Evolutionary conservation across 2,888 invertebrate genomes (phyloP), one percentile per base, ranked within the genome.

Genomic region (Lepetodrilus schrolli): DNA sequence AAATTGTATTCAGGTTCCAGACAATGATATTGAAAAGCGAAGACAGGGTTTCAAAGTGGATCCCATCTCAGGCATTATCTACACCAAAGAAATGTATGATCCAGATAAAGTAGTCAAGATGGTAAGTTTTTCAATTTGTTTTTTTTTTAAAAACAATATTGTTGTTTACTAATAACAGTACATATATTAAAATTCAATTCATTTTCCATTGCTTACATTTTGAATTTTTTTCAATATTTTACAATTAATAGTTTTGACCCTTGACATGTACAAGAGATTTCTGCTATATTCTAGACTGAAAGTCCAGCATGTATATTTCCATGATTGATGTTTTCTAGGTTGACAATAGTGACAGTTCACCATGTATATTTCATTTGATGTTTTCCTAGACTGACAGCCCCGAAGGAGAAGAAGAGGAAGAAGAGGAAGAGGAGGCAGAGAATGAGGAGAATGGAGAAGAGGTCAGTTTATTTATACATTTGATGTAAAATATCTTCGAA

Each of bases 1-100:
- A n/a, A n/a, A n/a, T n/a, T n/a, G n/a, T n/a, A n/a, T 76, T 7
- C 70, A 90, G 90, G 87, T 90, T 37, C 89, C 90, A 26, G 90
- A 91, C 78, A 82, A 82, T 70, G 91, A 91, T 78, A 76, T 91
- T 34, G 84, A 87, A 70, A 78, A 70, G 21, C 80, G 90, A 66
- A 71, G 90, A 38, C 74, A 83, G 17, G 86, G 86, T n/a, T 88
- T 88, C 82, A 86, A 84, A 71, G 74, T 90, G 23, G 90, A 91
- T 77, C 88, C 89, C 5, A 66, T 86, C 26, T 88, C 88, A 34
- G 90, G 89, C 3, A 85, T 84, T 4, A 78, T 90, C 13, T 90
- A 88, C 82, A 87, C 85, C 5, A 85, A 87, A 70, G 89, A 90
- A 34, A 80, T 87, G 2, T 90, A 90, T 78, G 88, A 86, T 51